Evolutionary conservation across 1,140 invertebrate genomes (phyloP).

Genomic region (Stegodyphus mimosarum): DNA sequence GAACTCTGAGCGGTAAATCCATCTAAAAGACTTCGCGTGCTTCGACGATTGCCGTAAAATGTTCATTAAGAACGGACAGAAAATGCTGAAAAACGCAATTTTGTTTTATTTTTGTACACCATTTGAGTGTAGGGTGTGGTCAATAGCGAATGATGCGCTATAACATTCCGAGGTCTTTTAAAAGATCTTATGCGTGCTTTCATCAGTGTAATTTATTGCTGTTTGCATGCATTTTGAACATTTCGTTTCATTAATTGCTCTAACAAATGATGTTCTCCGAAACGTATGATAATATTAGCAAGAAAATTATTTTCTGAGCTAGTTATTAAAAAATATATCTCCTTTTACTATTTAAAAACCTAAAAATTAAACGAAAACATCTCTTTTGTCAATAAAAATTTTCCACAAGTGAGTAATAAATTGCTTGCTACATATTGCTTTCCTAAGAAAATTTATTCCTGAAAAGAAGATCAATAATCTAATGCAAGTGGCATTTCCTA

Average conservation of each 20-base stretch:
- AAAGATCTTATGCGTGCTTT: constrained; percentile 23
- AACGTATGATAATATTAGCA: too few relatives aligned
- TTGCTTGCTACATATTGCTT: neutral
- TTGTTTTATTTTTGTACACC: constrained; percentile 1
- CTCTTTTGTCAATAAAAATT: too few relatives aligned
- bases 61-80: constrained; percentile 19
- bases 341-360: too few relatives aligned
- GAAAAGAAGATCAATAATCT: too few relatives aligned
- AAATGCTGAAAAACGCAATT: constrained; percentile 18
- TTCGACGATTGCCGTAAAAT: constrained; percentile 16
- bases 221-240: neutral
- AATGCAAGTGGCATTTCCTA: too few relatives aligned
- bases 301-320: too few relatives aligned
- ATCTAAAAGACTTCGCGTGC: neutral
- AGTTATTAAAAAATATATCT: too few relatives aligned
- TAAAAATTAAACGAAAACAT: too few relatives aligned
- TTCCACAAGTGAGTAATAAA: too few relatives aligned
- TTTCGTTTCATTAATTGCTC: too few relatives aligned
- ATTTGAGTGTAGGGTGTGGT: neutral
- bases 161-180: constrained; percentile 2
- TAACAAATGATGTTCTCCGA: too few relatives aligned
- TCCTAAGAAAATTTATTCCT: too few relatives aligned
- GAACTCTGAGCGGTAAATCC: constrained; percentile 4
- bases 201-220: constrained; percentile 10
- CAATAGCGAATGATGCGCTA: constrained; percentile 7